Evolutionary conservation across 2,888 invertebrate species (phyloP).

Genomic region (Diplolepis rosae): DNA sequence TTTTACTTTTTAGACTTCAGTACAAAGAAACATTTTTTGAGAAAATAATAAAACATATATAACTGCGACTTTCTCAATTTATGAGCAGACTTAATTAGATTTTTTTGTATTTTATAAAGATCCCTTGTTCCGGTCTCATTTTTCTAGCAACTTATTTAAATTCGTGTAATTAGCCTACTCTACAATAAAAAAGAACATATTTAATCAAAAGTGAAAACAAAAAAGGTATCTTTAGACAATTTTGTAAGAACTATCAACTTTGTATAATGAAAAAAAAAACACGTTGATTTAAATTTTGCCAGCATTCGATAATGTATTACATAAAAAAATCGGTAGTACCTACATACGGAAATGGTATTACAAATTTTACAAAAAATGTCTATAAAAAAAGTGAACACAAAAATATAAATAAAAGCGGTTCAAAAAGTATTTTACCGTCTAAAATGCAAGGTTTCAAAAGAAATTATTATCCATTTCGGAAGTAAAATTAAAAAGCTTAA

Average conservation of each 20-base stretch:
- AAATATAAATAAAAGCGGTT: background rate
- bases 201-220: too few species aligned
- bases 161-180: conserved; percentile 22
- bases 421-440: background rate
- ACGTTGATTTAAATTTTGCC: too few species aligned
- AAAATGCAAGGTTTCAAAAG: background rate
- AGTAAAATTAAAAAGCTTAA: too few species aligned
- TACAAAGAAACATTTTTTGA: background rate
- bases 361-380: background rate
- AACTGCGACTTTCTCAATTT: too few species aligned
- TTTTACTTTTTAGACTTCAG: background rate
- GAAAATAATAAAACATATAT: background rate
- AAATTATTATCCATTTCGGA: too few species aligned
- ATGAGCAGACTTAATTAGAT: background rate
- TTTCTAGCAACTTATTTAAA: background rate
- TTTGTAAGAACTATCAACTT: too few species aligned
- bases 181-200: background rate
- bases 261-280: too few species aligned
- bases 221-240: too few species aligned
- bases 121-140: background rate
- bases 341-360: background rate
- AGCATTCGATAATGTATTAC: too few species aligned
- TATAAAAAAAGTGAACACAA: background rate
- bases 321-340: background rate
- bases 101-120: background rate